Evolutionary conservation across 2,113 vertebrate genomes (phyloP).

Genomic region (Pterophyllum scalare): DNA sequence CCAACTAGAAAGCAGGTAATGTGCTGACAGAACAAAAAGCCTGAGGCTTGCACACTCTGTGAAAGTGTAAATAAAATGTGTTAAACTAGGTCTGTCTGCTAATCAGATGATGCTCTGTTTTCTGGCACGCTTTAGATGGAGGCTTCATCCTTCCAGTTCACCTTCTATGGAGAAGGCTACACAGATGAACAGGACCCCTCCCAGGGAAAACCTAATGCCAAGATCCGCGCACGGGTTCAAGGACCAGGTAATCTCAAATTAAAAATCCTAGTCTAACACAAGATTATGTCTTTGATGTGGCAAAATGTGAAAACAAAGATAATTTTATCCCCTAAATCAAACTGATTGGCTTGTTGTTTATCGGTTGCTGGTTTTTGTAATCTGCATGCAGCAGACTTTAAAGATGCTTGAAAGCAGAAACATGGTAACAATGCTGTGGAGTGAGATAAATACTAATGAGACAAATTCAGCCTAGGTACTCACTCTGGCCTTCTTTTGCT

Average conservation of each 20-base stretch:
- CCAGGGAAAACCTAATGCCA: slow-evolving; percentile 86
- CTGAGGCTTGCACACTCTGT: neutral
- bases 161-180: slow-evolving; percentile 92
- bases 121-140: slow-evolving; percentile 83
- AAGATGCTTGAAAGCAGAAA: neutral
- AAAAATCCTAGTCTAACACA: neutral
- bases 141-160: slow-evolving; percentile 88
- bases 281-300: neutral
- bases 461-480: neutral
- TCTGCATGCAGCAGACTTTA: neutral
- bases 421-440: neutral
- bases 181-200: slow-evolving; percentile 82
- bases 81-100: neutral
- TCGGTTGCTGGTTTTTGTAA: no score
- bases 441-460: neutral
- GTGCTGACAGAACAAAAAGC: neutral
- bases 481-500: neutral
- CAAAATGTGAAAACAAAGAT: no score
- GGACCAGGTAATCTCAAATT: slow-evolving; percentile 87
- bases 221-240: slow-evolving; percentile 92
- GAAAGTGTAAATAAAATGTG: neutral
- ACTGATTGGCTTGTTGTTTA: no score
- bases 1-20: slow-evolving; percentile 95
- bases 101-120: neutral
- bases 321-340: no score